Evolutionary conservation across 2,113 vertebrate genomes (phyloP).

Genomic region (Macroglossus sobrinus): DNA sequence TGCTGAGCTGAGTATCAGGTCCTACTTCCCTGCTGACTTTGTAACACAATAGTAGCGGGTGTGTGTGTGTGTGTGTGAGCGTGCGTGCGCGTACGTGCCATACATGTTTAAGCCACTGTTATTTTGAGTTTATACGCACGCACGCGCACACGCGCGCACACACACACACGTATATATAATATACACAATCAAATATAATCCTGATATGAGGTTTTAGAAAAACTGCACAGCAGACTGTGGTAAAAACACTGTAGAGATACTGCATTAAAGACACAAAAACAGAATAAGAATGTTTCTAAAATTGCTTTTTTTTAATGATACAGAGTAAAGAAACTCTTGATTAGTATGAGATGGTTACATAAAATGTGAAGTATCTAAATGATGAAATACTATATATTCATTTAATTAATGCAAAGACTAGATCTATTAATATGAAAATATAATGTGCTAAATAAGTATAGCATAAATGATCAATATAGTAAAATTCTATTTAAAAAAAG

Average conservation of each 20-base stretch:
- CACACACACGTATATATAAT: no score
- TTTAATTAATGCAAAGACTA: not conserved
- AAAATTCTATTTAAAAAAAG: not conserved
- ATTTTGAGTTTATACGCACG: not conserved
- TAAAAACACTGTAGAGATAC: not conserved
- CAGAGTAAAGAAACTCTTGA: not conserved
- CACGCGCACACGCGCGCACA: not conserved
- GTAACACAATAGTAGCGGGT: not conserved
- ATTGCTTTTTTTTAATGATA: not conserved
- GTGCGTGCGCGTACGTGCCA: no score
- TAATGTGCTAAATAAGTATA: not conserved
- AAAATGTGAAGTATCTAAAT: not conserved
- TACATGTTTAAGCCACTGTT: not conserved
- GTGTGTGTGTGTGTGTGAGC: not conserved
- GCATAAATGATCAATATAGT: not conserved
- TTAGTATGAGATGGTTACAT: not conserved
- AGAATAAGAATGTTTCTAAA: constrained; percentile 6
- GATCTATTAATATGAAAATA: not conserved
- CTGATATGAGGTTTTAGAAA: not conserved
- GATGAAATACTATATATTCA: not conserved
- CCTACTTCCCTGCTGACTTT: not conserved
- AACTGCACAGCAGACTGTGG: not conserved
- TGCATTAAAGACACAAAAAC: not conserved
- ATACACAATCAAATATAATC: not conserved
- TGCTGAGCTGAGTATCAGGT: not conserved